Conservation (phyloP, 2,113 vertebrate species). For the Eolophus roseicapilla region DNA sequence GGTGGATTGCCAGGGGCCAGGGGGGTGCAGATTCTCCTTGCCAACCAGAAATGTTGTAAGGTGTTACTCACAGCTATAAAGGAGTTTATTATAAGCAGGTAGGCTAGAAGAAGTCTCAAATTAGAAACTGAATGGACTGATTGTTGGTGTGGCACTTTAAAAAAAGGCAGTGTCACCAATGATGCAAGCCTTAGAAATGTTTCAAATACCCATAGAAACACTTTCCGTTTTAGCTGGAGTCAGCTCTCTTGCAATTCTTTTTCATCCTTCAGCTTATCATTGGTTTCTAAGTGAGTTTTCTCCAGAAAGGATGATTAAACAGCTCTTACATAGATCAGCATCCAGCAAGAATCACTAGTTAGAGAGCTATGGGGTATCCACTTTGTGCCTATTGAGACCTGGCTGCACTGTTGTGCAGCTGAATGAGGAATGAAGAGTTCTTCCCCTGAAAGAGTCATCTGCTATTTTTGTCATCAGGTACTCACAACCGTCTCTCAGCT, state of each 20-base stretch:
- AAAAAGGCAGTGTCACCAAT: not conserved
- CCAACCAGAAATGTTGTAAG: not conserved
- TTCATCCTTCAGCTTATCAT: not conserved
- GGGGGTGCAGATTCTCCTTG: not conserved
- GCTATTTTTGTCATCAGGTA: not conserved
- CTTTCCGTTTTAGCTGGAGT: not conserved
- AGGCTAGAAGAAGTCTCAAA: not conserved
- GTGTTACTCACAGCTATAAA: not conserved
- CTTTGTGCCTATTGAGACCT: not conserved
- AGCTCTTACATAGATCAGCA: not conserved
- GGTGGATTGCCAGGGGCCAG: not conserved
- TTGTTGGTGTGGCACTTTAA: not conserved
- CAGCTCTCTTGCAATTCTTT: not conserved
- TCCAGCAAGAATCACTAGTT: not conserved
- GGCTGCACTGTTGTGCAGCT: not conserved
- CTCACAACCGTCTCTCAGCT: not conserved
- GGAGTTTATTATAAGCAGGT: not conserved
- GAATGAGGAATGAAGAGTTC: not conserved
- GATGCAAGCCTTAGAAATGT: not conserved
- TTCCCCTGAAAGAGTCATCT: not conserved
- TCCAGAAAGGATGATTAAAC: not conserved
- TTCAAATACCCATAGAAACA: not conserved
- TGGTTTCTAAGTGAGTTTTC: not conserved
- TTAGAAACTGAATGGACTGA: not conserved
- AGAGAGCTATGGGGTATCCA: not conserved